phyloP scores from a whole-genome alignment of 2,888 invertebrate species.

The Oxytorus armatus region DNA sequence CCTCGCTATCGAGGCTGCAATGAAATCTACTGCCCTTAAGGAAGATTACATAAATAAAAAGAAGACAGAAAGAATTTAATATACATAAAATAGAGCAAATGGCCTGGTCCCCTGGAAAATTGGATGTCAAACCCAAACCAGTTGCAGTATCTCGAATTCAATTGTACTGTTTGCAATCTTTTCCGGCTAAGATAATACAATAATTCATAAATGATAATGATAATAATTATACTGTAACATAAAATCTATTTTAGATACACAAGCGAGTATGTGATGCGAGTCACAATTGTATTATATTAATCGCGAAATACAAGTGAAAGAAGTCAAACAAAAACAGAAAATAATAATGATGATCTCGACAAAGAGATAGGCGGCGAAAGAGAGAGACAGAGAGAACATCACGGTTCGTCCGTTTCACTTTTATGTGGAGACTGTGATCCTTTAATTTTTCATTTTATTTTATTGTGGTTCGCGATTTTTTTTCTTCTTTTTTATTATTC shows the following conservation, averaged over 20 bases:
- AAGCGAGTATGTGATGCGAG: too few relatives aligned
- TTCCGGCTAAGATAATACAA: constrained; percentile 58
- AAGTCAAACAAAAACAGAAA: not conserved
- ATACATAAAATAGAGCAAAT: constrained; percentile 22
- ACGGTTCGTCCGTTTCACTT: constrained; percentile 56
- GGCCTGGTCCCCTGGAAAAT: constrained; percentile 27
- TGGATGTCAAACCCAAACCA: constrained; percentile 21
- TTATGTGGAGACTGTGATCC: constrained; percentile 61
- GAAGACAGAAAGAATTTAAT: constrained; percentile 15
- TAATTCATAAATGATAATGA: constrained; percentile 56
- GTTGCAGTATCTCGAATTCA: constrained; percentile 61
- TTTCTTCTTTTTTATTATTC: constrained; percentile 6
- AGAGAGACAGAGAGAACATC: constrained; percentile 34
- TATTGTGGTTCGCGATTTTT: constrained; percentile 18
- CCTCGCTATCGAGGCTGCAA: constrained; percentile 49
- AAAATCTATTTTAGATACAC: constrained; percentile 69
- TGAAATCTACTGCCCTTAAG: constrained; percentile 56
- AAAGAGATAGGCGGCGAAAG: constrained; percentile 21
- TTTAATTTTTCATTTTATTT: constrained; percentile 24
- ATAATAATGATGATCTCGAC: constrained; percentile 33
- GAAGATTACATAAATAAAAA: constrained; percentile 1
- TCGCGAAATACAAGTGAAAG: constrained; percentile 27
- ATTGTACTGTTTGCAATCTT: constrained; percentile 39
- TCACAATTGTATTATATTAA: constrained; percentile 63
- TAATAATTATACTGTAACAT: constrained; percentile 61